phyloP scores from a whole-genome alignment of 1,140 invertebrate genomes.

The Bombus haemorrhoidalis region DNA sequence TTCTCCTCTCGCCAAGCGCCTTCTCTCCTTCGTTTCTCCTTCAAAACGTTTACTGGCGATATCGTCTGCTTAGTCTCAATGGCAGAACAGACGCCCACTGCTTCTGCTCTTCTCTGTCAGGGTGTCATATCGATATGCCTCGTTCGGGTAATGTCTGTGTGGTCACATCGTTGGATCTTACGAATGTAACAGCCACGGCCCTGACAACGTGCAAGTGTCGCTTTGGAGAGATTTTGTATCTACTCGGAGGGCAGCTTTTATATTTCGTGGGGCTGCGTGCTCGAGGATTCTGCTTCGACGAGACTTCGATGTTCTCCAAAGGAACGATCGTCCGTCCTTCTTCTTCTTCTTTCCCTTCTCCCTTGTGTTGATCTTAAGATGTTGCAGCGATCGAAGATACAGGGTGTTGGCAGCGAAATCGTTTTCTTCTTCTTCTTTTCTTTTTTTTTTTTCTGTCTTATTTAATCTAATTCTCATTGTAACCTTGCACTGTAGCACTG shows the following conservation, averaged over 20 bases:
- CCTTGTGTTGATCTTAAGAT: too few species aligned
- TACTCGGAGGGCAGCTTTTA: neutral
- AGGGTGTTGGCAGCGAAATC: too few species aligned
- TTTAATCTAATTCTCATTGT: too few species aligned
- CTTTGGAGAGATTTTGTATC: neutral
- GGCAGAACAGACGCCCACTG: slow-evolving; percentile 69
- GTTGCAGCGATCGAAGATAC: too few species aligned
- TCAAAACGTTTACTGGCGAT: slow-evolving; percentile 48
- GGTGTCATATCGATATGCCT: slow-evolving; percentile 60
- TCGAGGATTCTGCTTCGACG: neutral
- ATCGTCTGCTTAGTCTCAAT: slow-evolving; percentile 73
- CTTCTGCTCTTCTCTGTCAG: slow-evolving; percentile 55
- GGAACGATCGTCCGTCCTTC: too few species aligned
- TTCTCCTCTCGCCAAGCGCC: neutral
- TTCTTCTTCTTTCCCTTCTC: too few species aligned
- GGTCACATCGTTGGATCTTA: slow-evolving; percentile 52
- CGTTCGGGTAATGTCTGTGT: slow-evolving; percentile 46
- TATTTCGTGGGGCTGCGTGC: too few species aligned
- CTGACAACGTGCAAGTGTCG: slow-evolving; percentile 20
- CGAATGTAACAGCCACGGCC: slow-evolving; percentile 43
- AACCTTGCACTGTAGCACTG: too few species aligned
- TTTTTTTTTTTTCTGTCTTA: too few species aligned
- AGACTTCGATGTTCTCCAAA: too few species aligned
- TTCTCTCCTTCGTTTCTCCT: slow-evolving; percentile 19
- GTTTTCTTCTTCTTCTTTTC: too few species aligned